A percentile compares a stretch with the other conserved stretches of the same genome.
Evolutionary conservation across 2,113 vertebrate genomes (phyloP).

Genomic region (Takifugu flavidus): DNA sequence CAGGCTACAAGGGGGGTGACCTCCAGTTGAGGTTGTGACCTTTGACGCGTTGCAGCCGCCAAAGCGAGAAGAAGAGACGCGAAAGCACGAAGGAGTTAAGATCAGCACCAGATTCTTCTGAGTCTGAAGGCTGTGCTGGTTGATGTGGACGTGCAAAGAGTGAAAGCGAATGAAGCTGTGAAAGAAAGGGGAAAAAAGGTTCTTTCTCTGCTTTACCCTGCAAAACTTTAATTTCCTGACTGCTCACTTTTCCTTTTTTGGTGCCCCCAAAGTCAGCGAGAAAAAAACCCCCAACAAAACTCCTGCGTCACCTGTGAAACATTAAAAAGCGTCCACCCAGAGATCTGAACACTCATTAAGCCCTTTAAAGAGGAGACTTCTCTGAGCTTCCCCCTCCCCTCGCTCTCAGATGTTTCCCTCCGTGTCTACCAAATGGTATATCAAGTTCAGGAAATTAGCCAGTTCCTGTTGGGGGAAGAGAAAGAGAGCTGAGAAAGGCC

Average conservation of each 20-base stretch:
- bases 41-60: conserved; percentile 32
- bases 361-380: conserved; percentile 50
- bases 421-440: conserved; percentile 63
- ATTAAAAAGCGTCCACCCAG: conserved; percentile 62
- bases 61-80: conserved; percentile 34
- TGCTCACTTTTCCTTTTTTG: conserved; percentile 43
- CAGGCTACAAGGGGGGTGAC: conserved; percentile 38
- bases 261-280: conserved; percentile 26
- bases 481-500: conserved; percentile 40
- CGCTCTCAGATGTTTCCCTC: conserved; percentile 62
- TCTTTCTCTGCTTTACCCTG: conserved; percentile 15
- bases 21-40: conserved; percentile 44
- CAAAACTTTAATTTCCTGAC: conserved; percentile 55
- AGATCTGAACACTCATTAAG: conserved; percentile 64
- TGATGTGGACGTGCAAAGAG: conserved; percentile 6
- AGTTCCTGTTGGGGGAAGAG: conserved; percentile 73
- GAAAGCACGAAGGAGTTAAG: conserved; percentile 1
- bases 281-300: conserved; percentile 5
- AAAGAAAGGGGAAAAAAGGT: background rate
- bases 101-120: conserved; percentile 23
- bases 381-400: conserved; percentile 53
- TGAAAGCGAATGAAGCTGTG: background rate
- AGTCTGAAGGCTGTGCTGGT: conserved; percentile 8
- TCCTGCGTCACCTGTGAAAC: conserved; percentile 59
- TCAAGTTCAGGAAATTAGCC: conserved; percentile 77